A percentile compares a stretch with the other conserved stretches of the same genome.
phyloP scores from a whole-genome alignment of 35 echinoderm and acorn worm species.

The Hemicentrotus pulcherrimus region DNA sequence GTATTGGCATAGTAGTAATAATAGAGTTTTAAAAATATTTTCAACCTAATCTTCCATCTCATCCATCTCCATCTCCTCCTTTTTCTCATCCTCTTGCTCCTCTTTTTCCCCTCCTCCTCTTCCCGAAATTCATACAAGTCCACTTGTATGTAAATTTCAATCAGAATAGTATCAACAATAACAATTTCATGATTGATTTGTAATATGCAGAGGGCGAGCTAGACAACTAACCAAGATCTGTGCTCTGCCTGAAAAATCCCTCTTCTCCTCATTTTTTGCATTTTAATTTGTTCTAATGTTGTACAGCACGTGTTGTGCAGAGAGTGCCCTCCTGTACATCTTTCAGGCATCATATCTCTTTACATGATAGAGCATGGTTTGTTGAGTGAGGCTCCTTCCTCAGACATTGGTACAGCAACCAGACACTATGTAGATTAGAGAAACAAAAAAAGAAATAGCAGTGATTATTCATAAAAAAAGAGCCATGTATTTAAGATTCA shows the following conservation, averaged over 20 bases:
- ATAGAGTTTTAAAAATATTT: neutral
- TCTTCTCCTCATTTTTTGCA: no score
- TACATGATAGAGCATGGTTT: neutral
- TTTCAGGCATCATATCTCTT: neutral
- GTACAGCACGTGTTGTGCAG: neutral
- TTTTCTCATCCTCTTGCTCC: neutral
- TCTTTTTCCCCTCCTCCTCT: neutral
- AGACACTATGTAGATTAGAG: neutral
- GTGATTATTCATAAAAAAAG: no score
- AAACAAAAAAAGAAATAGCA: neutral
- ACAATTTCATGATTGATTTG: neutral
- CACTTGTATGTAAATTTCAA: no score
- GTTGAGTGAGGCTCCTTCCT: neutral
- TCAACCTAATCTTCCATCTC: neutral
- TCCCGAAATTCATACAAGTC: no score
- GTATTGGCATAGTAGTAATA: neutral
- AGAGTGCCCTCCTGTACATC: neutral
- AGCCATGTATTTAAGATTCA: neutral
- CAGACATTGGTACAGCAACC: neutral
- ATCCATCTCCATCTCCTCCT: neutral
- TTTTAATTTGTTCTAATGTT: neutral
- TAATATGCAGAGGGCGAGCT: neutral
- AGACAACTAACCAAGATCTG: no score
- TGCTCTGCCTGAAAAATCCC: no score
- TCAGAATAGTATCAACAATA: no score